A percentile compares a stretch with the other conserved stretches of the same genome.
Evolutionary conservation across 1,140 invertebrate genomes (phyloP).

Genomic region (Pachypeltis micranthus): DNA sequence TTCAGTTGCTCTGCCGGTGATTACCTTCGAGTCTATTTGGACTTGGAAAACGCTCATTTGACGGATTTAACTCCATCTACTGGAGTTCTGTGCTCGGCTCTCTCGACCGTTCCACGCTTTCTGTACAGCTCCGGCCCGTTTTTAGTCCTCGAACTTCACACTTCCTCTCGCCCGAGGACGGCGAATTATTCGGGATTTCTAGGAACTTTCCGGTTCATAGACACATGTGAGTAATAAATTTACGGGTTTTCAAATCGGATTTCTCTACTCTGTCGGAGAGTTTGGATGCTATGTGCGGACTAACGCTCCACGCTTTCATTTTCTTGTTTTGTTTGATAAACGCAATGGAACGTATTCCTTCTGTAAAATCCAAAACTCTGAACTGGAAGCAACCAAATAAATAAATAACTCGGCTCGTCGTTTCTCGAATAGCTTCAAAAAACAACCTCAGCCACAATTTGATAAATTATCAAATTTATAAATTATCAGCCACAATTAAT

Average conservation of each 20-base stretch:
- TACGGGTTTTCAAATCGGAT: background rate
- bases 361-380: background rate
- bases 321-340: too few relatives aligned
- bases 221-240: conserved; percentile 55
- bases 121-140: conserved; percentile 67
- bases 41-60: conserved; percentile 52
- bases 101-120: conserved; percentile 54
- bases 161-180: conserved; percentile 43
- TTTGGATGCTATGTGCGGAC: too few relatives aligned
- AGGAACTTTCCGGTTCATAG: conserved; percentile 68
- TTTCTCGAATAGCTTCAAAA: too few relatives aligned
- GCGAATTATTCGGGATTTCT: conserved; percentile 52
- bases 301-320: too few relatives aligned
- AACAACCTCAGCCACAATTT: too few relatives aligned
- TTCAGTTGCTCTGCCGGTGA: conserved; percentile 63
- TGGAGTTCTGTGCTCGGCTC: conserved; percentile 57
- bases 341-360: too few relatives aligned
- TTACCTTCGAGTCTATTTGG: conserved; percentile 68
- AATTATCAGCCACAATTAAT: too few relatives aligned
- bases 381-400: background rate
- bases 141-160: conserved; percentile 73
- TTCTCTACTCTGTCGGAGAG: too few relatives aligned
- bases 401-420: too few relatives aligned
- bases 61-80: conserved; percentile 70
- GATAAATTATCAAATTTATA: too few relatives aligned